A percentile compares a stretch with the other conserved stretches of the same genome.
phyloP scores from a whole-genome alignment of 2,797 vertebrate genomes.

The Orientallactaga sibirica region DNA sequence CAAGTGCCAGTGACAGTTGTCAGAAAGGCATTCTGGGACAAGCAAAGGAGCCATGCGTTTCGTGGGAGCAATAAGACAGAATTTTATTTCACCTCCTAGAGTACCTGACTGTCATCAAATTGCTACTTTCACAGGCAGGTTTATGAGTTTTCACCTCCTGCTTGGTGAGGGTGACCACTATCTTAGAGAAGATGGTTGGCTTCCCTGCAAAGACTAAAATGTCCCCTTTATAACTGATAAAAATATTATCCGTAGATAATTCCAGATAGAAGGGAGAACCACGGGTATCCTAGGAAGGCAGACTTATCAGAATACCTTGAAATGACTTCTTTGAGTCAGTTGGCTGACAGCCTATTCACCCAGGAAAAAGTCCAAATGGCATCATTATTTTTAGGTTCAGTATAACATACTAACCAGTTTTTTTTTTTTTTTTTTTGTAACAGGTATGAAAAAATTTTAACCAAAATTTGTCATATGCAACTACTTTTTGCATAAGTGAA shows the following conservation, averaged over 20 bases:
- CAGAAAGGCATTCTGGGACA: background rate
- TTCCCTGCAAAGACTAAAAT: background rate
- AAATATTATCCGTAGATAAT: slow-evolving; percentile 37
- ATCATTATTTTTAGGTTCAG: slow-evolving; percentile 2
- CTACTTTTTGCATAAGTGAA: slow-evolving; percentile 12
- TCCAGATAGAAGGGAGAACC: slow-evolving; percentile 45
- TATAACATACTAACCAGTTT: slow-evolving; percentile 5
- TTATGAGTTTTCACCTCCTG: background rate
- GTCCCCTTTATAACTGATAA: background rate
- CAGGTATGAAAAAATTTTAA: slow-evolving; percentile 14
- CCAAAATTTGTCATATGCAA: slow-evolving; percentile 53
- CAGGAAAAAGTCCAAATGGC: slow-evolving; percentile 28
- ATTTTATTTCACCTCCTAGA: background rate
- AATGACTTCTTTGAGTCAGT: slow-evolving; percentile 37
- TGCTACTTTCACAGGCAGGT: background rate
- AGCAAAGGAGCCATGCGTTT: no score
- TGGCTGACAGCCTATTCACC: background rate
- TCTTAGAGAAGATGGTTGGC: background rate
- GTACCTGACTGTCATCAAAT: background rate
- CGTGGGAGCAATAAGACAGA: background rate
- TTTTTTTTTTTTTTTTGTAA: background rate
- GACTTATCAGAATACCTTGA: slow-evolving; percentile 51
- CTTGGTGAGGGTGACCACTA: slow-evolving; percentile 6
- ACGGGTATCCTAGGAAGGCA: background rate
- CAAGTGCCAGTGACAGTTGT: background rate